phyloP scores from a whole-genome alignment of 2,888 invertebrate genomes.

The Acrocyrtus sp. region DNA sequence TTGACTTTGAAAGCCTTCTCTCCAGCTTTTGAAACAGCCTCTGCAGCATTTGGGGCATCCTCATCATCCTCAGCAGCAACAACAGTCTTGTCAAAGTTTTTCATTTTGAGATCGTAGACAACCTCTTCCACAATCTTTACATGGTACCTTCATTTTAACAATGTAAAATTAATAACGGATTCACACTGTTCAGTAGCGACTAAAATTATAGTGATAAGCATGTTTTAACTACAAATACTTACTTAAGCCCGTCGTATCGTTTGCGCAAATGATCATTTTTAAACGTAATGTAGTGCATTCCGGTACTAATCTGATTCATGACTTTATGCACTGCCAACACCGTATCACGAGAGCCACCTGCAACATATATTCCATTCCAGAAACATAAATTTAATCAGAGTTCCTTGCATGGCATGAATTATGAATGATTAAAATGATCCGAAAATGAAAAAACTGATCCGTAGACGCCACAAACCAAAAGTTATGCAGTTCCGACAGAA shows the following conservation, averaged over 20 bases:
- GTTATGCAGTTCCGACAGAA: slow-evolving; percentile 15
- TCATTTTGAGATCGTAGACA: slow-evolving; percentile 88
- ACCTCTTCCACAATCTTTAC: slow-evolving; percentile 96
- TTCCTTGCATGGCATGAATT: too few relatives aligned
- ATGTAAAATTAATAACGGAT: background rate
- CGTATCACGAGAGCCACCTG: slow-evolving; percentile 82
- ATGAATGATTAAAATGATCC: background rate
- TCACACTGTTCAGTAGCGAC: too few relatives aligned
- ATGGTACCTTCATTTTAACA: slow-evolving; percentile 65
- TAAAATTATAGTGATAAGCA: background rate
- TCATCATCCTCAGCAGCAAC: too few relatives aligned
- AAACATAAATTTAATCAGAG: background rate
- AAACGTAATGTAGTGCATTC: slow-evolving; percentile 87
- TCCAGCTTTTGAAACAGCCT: too few relatives aligned
- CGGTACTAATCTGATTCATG: slow-evolving; percentile 86
- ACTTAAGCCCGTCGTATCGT: slow-evolving; percentile 86
- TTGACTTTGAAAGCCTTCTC: too few relatives aligned
- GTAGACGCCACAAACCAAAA: slow-evolving; percentile 6
- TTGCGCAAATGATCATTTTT: slow-evolving; percentile 91
- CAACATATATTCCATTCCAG: slow-evolving; percentile 69
- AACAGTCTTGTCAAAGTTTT: too few relatives aligned
- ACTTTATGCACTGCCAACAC: slow-evolving; percentile 87
- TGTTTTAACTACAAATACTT: slow-evolving; percentile 68
- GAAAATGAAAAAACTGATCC: background rate
- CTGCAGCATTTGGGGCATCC: too few relatives aligned